phyloP scores from a whole-genome alignment of 2,888 invertebrate species.

The Gisinianus flammeolus region DNA sequence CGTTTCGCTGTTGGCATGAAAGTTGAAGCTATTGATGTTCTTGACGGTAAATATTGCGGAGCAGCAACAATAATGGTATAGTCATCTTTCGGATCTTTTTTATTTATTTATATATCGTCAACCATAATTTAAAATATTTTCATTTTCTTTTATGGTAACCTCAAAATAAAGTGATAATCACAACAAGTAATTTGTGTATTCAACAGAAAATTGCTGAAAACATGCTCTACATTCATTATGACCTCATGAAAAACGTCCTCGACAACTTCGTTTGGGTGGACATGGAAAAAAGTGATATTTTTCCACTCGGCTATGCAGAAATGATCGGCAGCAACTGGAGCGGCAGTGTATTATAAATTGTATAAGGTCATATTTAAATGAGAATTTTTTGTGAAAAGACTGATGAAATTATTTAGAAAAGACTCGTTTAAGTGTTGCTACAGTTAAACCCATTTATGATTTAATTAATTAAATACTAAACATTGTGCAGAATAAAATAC shows the following conservation, averaged over 20 bases:
- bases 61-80: neutral
- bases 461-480: too few relatives aligned
- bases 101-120: neutral
- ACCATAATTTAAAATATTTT: neutral
- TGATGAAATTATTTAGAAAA: too few relatives aligned
- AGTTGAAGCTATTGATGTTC: conserved; percentile 5
- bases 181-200: too few relatives aligned
- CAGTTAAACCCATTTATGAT: too few relatives aligned
- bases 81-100: neutral
- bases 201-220: conserved; percentile 16
- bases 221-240: conserved; percentile 13
- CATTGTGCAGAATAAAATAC: too few relatives aligned
- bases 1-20: conserved; percentile 17
- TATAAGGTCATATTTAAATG: too few relatives aligned
- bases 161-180: too few relatives aligned
- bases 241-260: too few relatives aligned
- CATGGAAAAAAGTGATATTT: conserved; percentile 20
- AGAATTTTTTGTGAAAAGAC: too few relatives aligned
- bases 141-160: neutral
- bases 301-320: conserved; percentile 17
- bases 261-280: conserved; percentile 16
- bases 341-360: conserved; percentile 7
- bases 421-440: too few relatives aligned
- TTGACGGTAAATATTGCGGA: neutral
- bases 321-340: neutral